Percentiles rank a stretch among this genome's conserved stretches.
Conservation (phyloP, 2,888 invertebrate genomes). For the Cephus rjabovi region DNA sequence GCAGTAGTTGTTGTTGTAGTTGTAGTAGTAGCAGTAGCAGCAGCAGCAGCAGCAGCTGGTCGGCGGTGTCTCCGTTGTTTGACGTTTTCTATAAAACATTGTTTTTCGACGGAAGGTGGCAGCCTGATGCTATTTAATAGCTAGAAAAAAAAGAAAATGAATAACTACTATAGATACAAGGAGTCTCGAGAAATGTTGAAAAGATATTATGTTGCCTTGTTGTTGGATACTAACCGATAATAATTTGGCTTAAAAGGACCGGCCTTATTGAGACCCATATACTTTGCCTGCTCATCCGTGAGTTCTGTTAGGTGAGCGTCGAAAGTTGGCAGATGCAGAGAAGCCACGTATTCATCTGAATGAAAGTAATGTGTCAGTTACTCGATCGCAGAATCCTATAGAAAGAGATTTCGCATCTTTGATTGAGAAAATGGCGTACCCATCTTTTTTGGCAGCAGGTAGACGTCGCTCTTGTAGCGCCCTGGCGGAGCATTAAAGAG, state of each 20-base stretch:
- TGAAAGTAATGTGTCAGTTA: conserved; percentile 23
- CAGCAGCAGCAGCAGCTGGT: no score
- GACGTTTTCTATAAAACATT: no score
- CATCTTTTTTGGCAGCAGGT: conserved; percentile 98
- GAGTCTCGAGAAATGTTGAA: no score
- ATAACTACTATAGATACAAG: no score
- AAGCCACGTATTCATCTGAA: conserved; percentile 96
- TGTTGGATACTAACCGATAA: conserved; percentile 78
- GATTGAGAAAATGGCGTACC: conserved; percentile 68
- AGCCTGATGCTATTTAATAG: no score
- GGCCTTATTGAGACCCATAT: conserved; percentile 96
- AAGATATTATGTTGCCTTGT: no score
- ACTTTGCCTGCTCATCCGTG: conserved; percentile 96
- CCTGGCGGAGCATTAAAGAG: conserved; percentile 95
- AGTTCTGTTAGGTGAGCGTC: conserved; percentile 98
- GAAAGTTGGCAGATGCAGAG: conserved; percentile 95
- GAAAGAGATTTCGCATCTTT: not conserved
- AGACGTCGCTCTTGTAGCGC: conserved; percentile 96
- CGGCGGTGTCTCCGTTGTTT: no score
- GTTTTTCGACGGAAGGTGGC: no score
- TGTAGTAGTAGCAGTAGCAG: no score
- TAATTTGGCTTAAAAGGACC: conserved; percentile 99
- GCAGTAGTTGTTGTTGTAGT: no score
- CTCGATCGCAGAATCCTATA: not conserved
- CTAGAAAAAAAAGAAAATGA: no score